Conservation (phyloP, 2,113 vertebrate species). For the Oreochromis niloticus region DNA sequence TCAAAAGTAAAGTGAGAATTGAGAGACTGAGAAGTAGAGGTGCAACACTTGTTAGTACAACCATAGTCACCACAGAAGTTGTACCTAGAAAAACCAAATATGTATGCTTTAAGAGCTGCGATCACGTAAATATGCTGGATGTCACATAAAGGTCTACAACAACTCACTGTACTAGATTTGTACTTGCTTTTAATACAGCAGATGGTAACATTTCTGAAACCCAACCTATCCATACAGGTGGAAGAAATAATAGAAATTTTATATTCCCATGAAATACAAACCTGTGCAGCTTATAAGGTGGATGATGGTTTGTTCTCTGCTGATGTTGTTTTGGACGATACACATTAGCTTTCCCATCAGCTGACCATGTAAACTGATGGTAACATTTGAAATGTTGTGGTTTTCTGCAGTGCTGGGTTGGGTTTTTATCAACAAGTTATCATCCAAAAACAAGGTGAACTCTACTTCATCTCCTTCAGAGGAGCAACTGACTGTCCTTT, state of each 20-base stretch:
- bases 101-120: accelerated
- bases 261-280: not conserved
- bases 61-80: accelerated
- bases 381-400: not conserved
- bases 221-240: not conserved
- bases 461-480: not conserved
- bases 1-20: not conserved
- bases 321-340: not conserved
- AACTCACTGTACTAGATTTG: accelerated
- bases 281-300: accelerated
- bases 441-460: not conserved
- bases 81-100: not conserved
- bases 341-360: constrained; percentile 1
- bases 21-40: not conserved
- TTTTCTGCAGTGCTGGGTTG: not conserved
- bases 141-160: accelerated
- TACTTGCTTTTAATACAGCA: accelerated
- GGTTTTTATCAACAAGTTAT: not conserved
- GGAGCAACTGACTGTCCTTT: constrained; percentile 3
- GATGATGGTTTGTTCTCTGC: not conserved
- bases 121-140: not conserved
- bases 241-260: not conserved
- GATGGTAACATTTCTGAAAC: not conserved
- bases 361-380: not conserved
- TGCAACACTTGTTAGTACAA: accelerated